Conservation (phyloP, 1,140 invertebrate genomes). For the Microplitis demolitor region DNA sequence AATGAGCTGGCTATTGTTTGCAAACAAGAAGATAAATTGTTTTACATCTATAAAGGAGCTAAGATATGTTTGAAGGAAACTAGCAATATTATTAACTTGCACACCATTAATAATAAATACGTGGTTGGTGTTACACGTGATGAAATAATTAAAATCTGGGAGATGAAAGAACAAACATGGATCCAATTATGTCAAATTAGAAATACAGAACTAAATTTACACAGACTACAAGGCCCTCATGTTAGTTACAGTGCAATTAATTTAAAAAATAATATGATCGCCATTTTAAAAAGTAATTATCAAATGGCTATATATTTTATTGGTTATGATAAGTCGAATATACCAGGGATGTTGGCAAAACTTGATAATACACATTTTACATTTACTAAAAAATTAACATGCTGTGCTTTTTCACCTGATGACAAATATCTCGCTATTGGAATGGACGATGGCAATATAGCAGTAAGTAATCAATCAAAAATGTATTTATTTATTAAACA, state of each 20-base stretch:
- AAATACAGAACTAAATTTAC: background rate
- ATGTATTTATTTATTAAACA: background rate
- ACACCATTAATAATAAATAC: constrained; percentile 37
- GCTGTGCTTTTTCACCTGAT: constrained; percentile 52
- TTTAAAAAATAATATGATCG: constrained; percentile 37
- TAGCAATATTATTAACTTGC: constrained; percentile 42
- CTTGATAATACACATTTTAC: background rate
- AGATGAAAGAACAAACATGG: constrained; percentile 36
- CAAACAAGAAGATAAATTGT: background rate
- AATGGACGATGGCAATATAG: constrained; percentile 49
- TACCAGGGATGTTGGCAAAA: background rate
- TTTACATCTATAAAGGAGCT: background rate
- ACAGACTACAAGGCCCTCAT: constrained; percentile 17
- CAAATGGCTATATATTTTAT: constrained; percentile 28
- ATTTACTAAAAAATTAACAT: constrained; percentile 14
- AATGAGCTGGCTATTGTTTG: constrained; percentile 2
- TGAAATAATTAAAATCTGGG: constrained; percentile 45
- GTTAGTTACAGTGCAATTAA: constrained; percentile 40
- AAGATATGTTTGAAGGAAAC: constrained; percentile 28
- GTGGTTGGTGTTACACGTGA: constrained; percentile 43
- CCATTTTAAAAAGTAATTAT: constrained; percentile 38
- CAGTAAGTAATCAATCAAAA: constrained; percentile 39
- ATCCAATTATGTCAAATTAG: constrained; percentile 12
- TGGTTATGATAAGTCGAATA: background rate
- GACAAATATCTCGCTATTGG: constrained; percentile 51